phyloP scores from a whole-genome alignment of 2,888 invertebrate species.

The Drosophila diplacantha region DNA sequence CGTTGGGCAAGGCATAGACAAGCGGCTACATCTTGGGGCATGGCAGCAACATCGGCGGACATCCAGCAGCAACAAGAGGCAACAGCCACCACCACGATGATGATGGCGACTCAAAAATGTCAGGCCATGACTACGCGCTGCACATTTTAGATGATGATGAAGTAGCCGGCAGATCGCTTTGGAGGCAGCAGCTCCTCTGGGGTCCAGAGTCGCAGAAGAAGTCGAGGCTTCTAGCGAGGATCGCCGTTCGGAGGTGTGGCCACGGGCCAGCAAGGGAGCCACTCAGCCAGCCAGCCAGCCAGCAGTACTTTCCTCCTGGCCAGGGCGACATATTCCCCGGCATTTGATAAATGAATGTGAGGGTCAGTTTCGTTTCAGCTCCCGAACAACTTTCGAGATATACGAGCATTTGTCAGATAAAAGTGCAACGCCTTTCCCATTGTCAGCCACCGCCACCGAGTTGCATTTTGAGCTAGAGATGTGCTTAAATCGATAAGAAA shows the following conservation, averaged over 20 bases:
- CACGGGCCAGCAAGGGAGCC: conserved; percentile 17
- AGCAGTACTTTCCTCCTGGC: conserved; percentile 24
- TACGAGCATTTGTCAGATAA: conserved; percentile 71
- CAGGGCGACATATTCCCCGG: conserved; percentile 59
- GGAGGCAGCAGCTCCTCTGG: conserved; percentile 10
- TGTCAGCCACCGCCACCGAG: conserved; percentile 60
- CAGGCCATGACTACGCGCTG: conserved; percentile 65
- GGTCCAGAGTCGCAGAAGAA: conserved; percentile 2
- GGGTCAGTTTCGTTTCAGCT: conserved; percentile 62
- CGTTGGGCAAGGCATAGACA: conserved; percentile 57
- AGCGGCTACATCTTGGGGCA: conserved; percentile 18
- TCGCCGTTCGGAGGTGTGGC: conserved; percentile 45
- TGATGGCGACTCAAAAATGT: conserved; percentile 61
- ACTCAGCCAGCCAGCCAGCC: neutral
- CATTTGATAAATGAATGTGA: conserved; percentile 72
- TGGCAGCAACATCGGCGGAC: conserved; percentile 40
- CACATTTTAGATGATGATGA: conserved; percentile 70
- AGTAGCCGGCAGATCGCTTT: conserved; percentile 51
- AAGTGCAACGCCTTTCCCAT: conserved; percentile 68
- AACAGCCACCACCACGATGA: conserved; percentile 22
- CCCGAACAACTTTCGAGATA: conserved; percentile 62
- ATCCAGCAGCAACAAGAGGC: conserved; percentile 34
- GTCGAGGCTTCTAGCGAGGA: conserved; percentile 11
- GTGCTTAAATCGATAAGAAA: neutral
- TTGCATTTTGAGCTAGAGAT: conserved; percentile 12